Base-by-base conservation (phyloP, 2,113 vertebrate genomes). In the Eretmochelys imbricata region DNA sequence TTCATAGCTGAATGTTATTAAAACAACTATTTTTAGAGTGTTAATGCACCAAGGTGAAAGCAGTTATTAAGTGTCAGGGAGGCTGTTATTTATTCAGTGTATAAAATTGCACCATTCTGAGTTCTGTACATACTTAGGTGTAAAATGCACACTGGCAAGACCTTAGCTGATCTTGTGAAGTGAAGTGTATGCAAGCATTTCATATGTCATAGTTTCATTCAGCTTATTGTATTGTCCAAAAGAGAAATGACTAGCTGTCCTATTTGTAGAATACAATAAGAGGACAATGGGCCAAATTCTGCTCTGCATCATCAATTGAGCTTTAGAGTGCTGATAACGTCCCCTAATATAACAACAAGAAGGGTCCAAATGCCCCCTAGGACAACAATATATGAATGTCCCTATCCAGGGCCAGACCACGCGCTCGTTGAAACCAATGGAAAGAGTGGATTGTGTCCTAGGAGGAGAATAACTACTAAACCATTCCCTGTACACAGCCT, bases 81-180 rank as follows among this genome's bases (percentile, higher is more conserved):
- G 14, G 20, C 11, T 93, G 62, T 2, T 89, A 78, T 92, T 91
- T 94, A 8, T 80, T 93, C 38, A 49, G 20, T 12, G 6, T 80
- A 57, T 72, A 55, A 87, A 25, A 69, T 8, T 20, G 31, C 24
- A 76, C n/a, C 4, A 4, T 42, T 51, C 6, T 72, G 50, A 80
- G 55, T 89, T 88, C 84, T 80, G 82, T 46, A 92, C 2, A 53
- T 24, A 8, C 5, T 29, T 55, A 27, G 25, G 20, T 84, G 95
- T 93, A 92, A 89, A 92, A 84, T 11, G 46, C 24, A 7, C 54
- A 53, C 65, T 89, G 80, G 42, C 55, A 93, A 95, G 65, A 65
- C 16, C 19, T 85, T 84, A 89, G 54, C 49, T 86, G 55, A 93
- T 89, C 55, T n/a, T 49, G 5, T 46, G 22, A 46, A 76, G 29